Conservation (phyloP, 2,888 invertebrate genomes). For the Heliconius hortense region DNA sequence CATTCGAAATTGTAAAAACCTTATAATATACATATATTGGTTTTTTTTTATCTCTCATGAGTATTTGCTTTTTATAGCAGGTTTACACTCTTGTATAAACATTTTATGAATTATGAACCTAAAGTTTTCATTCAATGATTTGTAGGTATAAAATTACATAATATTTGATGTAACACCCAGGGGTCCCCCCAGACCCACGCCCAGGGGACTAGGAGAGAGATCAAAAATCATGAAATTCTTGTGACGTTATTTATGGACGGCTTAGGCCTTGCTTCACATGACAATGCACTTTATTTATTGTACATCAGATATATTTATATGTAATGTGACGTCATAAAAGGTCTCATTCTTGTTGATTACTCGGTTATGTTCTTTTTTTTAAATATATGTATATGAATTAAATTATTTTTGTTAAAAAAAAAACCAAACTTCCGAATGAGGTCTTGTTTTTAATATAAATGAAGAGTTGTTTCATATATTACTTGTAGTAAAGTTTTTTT, state of each 20-base stretch:
- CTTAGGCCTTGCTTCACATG: constrained; percentile 52
- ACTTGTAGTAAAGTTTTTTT: not conserved
- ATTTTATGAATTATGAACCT: not conserved
- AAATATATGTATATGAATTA: not conserved
- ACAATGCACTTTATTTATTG: constrained; percentile 20
- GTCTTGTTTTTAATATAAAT: not conserved
- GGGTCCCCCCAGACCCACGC: no score
- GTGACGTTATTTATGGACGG: constrained; percentile 1
- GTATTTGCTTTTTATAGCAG: no score
- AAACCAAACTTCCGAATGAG: constrained; percentile 2
- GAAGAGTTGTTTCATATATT: not conserved
- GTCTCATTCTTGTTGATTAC: not conserved
- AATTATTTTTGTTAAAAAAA: not conserved
- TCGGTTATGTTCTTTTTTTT: not conserved
- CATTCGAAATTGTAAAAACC: no score
- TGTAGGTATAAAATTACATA: not conserved
- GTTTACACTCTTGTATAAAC: not conserved
- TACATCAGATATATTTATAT: not conserved
- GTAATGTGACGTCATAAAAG: not conserved
- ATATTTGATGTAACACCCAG: not conserved
- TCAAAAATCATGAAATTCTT: not conserved
- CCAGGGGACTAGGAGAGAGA: not conserved
- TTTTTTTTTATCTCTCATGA: no score
- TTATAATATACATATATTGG: no score
- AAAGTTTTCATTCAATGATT: not conserved